These are phyloP conservation scores for Protosalanx chinensis DNA, from an alignment of 2,797 vertebrate species.

Conservation along the genomic window DNA sequence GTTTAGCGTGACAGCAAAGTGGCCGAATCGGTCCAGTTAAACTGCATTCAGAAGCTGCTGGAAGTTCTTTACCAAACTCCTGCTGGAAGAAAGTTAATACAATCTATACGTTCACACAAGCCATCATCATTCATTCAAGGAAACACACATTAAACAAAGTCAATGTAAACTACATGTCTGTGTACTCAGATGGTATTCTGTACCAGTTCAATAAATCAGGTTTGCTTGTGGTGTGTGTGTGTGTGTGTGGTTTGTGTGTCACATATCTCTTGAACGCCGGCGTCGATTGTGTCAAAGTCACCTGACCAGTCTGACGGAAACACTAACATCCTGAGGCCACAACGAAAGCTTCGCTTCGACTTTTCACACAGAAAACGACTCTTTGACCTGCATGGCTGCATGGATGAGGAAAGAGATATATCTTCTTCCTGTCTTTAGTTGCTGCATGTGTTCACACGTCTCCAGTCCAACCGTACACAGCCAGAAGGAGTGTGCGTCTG, in stretches of 20 bases:
- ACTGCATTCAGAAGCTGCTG: slow-evolving; percentile 54
- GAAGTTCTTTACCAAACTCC: slow-evolving; percentile 37
- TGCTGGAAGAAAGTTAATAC: not conserved
- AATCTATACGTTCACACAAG: slow-evolving; percentile 29
- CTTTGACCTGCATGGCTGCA: not conserved
- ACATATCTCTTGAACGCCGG: slow-evolving; percentile 12
- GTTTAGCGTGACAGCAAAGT: slow-evolving; percentile 63
- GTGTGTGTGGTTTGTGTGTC: slow-evolving; percentile 13
- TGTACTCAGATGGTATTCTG: not conserved
- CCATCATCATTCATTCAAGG: not conserved
- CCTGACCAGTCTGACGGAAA: slow-evolving; percentile 64
- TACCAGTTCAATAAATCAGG: not conserved
- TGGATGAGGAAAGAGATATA: slow-evolving; percentile 7
- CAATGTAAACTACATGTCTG: not conserved
- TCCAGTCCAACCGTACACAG: not conserved
- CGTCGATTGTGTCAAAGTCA: slow-evolving; percentile 41
- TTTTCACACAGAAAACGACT: slow-evolving; percentile 30
- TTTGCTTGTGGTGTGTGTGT: slow-evolving; percentile 13
- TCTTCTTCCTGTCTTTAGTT: not conserved
- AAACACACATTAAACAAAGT: not conserved
- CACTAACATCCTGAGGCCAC: slow-evolving; percentile 57
- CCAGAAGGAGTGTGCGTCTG: not conserved
- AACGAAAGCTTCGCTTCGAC: slow-evolving; percentile 24
- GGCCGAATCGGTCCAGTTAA: slow-evolving; percentile 63
- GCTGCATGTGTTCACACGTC: not conserved